A percentile compares a stretch with the other conserved stretches of the same genome.
phyloP scores from a whole-genome alignment of 2,797 vertebrate species.

The Furcifer pardalis region DNA sequence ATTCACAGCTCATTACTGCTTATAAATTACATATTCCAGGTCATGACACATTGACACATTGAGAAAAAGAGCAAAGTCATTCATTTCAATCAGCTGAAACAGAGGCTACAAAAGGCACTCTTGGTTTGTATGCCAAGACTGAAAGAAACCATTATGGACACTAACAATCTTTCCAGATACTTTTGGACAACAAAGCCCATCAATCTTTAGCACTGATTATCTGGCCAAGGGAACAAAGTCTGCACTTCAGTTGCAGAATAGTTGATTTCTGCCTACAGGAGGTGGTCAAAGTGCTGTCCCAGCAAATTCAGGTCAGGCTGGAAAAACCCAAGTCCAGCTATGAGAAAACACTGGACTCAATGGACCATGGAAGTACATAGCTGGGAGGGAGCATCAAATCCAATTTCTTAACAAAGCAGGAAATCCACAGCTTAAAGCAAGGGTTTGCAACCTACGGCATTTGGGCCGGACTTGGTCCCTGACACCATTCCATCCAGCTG shows the following conservation, averaged over 20 bases:
- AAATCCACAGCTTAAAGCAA: too few species aligned
- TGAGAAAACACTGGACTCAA: neutral
- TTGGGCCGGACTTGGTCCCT: too few species aligned
- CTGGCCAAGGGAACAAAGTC: too few species aligned
- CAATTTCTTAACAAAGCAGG: too few species aligned
- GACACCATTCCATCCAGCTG: too few species aligned
- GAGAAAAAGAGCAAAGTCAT: neutral
- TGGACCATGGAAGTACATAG: neutral
- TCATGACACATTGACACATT: neutral
- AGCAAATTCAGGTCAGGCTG: neutral
- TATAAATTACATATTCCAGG: neutral
- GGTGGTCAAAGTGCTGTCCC: too few species aligned
- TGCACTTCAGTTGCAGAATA: too few species aligned
- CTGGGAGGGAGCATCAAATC: neutral
- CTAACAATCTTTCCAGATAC: neutral
- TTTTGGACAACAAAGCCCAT: neutral
- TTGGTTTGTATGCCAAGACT: neutral
- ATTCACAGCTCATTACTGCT: neutral
- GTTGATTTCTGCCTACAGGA: too few species aligned
- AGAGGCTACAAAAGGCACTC: neutral
- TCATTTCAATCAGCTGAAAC: too few species aligned
- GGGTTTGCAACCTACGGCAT: too few species aligned
- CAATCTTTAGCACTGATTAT: neutral
- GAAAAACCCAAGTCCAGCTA: neutral
- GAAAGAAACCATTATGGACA: neutral